Conservation (phyloP, 2,113 vertebrate genomes). For the Echinops telfairi region DNA sequence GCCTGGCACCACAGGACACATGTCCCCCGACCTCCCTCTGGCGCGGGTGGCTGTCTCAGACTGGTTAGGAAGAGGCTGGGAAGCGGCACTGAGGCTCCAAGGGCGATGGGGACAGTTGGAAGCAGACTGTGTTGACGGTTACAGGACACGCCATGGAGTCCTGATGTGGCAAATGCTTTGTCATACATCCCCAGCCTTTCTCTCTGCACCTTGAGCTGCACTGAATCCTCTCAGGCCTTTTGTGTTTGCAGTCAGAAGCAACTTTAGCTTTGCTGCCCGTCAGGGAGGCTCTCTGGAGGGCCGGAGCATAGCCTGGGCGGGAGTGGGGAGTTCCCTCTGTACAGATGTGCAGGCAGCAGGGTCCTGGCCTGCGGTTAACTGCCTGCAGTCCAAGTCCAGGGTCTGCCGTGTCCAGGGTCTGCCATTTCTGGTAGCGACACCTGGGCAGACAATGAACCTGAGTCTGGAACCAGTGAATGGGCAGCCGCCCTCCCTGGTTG, state of each 20-base stretch:
- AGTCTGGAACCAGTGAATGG: background rate
- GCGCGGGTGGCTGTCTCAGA: background rate
- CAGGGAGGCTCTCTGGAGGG: background rate
- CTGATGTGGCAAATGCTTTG: background rate
- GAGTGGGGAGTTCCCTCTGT: background rate
- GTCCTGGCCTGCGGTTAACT: background rate
- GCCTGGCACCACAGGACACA: too few species aligned
- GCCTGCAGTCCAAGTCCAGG: background rate
- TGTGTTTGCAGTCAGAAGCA: background rate
- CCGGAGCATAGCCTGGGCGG: background rate
- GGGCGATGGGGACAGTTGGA: background rate
- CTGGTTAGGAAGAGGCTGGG: background rate
- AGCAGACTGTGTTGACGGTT: background rate
- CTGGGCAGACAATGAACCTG: background rate
- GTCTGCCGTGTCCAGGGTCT: background rate
- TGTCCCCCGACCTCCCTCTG: too few species aligned
- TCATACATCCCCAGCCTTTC: background rate
- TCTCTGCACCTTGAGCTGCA: background rate
- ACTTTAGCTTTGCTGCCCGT: background rate
- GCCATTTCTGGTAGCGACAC: background rate
- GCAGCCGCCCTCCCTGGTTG: fast-evolving
- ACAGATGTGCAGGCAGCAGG: background rate
- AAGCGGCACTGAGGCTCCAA: background rate
- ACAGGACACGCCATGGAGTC: background rate
- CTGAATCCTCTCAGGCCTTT: background rate